Evolutionary conservation across 2,113 vertebrate genomes (phyloP).

Genomic region (Willisornis vidua): DNA sequence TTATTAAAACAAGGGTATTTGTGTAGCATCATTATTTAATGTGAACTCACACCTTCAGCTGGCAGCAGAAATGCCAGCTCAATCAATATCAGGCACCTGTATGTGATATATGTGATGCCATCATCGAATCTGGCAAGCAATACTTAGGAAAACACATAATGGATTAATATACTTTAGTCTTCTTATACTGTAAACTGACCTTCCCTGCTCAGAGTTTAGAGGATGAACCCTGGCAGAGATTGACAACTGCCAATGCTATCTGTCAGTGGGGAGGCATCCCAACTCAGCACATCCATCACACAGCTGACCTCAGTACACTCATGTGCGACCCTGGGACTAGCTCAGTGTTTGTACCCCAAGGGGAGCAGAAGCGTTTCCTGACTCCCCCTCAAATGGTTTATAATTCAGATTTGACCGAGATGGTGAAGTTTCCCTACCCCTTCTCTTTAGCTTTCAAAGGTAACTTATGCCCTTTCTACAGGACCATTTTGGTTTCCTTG

Average conservation of each 20-base stretch:
- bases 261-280: neutral
- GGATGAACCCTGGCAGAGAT: neutral
- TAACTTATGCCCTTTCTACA: neutral
- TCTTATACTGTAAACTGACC: neutral
- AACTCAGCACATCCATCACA: neutral
- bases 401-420: neutral
- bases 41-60: neutral
- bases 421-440: neutral
- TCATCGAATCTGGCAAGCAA: neutral
- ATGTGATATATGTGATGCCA: neutral
- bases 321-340: fast-evolving
- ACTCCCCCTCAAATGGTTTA: neutral
- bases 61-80: neutral
- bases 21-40: neutral
- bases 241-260: neutral
- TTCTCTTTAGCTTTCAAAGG: neutral
- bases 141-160: neutral
- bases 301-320: fast-evolving
- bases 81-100: neutral
- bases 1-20: neutral
- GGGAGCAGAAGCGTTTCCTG: neutral
- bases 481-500: fast-evolving
- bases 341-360: fast-evolving
- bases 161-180: neutral
- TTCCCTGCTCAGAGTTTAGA: neutral